A percentile compares a stretch with the other conserved stretches of the same genome.
phyloP scores from a whole-genome alignment of 2,888 invertebrate genomes.

The Apotomis capreana region DNA sequence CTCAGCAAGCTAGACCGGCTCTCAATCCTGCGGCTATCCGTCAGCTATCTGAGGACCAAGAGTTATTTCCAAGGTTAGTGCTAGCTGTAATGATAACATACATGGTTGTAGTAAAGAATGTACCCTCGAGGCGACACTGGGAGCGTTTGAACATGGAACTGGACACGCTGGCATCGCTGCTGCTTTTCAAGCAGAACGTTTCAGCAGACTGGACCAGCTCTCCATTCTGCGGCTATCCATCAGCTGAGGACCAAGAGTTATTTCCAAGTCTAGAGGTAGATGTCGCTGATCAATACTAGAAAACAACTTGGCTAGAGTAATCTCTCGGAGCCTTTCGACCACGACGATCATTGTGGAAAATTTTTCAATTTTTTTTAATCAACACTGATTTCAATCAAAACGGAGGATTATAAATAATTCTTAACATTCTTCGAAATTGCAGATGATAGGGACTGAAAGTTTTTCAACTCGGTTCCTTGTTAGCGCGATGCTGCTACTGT shows the following conservation, averaged over 20 bases:
- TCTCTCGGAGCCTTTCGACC: too few species aligned
- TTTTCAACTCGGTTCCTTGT: background rate
- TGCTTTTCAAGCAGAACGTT: conserved; percentile 99
- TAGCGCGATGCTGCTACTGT: background rate
- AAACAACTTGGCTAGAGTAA: background rate
- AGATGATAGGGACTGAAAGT: background rate
- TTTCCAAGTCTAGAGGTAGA: conserved; percentile 94
- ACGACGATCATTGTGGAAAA: too few species aligned
- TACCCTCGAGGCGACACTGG: conserved; percentile 97
- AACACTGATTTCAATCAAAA: too few species aligned
- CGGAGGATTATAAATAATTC: too few species aligned
- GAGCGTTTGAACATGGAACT: conserved; percentile 99
- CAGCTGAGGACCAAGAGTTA: conserved; percentile 99
- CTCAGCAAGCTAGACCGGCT: conserved; percentile 98
- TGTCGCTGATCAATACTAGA: background rate
- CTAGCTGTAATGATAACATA: too few species aligned
- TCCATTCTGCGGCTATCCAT: conserved; percentile 98
- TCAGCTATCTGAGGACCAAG: conserved; percentile 99
- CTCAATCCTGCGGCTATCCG: conserved; percentile 98
- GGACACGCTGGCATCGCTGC: conserved; percentile 96
- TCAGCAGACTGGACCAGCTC: conserved; percentile 98
- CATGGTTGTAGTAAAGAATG: too few species aligned
- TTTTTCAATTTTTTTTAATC: too few species aligned
- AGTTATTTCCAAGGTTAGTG: conserved; percentile 99
- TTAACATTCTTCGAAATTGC: background rate